phyloP scores from a whole-genome alignment of 1,140 invertebrate species.

The Zaprionus capensis region DNA sequence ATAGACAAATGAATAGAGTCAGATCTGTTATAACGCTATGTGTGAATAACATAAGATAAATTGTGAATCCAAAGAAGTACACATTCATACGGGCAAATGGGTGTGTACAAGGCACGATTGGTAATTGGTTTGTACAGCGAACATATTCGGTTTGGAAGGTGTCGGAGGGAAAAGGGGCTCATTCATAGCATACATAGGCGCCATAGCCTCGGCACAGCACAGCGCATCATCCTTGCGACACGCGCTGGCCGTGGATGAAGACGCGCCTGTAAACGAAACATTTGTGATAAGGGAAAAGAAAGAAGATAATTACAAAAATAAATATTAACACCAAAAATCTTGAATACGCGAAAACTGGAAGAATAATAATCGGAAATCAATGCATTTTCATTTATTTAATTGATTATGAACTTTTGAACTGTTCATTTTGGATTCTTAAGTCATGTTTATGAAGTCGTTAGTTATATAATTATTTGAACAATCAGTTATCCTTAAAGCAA shows the following conservation, averaged over 20 bases:
- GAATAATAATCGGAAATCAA: slow-evolving; percentile 12
- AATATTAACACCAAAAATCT: background rate
- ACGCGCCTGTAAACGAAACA: slow-evolving; percentile 15
- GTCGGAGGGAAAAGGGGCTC: slow-evolving; percentile 31
- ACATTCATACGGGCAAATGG: slow-evolving; percentile 3
- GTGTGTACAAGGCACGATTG: slow-evolving; percentile 2
- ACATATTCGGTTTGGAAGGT: background rate
- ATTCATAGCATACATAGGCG: slow-evolving; percentile 51
- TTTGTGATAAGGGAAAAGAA: slow-evolving; percentile 1
- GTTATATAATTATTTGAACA: slow-evolving; percentile 23
- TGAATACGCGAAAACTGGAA: background rate
- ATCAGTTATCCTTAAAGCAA: slow-evolving; percentile 22
- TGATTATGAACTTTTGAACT: slow-evolving; percentile 17
- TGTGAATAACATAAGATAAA: background rate
- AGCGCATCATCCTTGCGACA: background rate
- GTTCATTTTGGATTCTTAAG: slow-evolving; percentile 15
- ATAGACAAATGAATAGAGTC: background rate
- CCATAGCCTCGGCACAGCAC: slow-evolving; percentile 15
- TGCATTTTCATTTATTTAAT: slow-evolving; percentile 38
- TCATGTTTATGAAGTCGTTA: slow-evolving; percentile 13
- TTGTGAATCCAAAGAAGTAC: background rate
- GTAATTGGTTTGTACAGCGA: background rate
- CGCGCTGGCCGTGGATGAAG: slow-evolving; percentile 15
- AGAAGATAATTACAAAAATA: background rate
- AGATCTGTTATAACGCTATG: background rate